Base-by-base conservation (phyloP, 2,113 vertebrate genomes). In the Cariama cristata region DNA sequence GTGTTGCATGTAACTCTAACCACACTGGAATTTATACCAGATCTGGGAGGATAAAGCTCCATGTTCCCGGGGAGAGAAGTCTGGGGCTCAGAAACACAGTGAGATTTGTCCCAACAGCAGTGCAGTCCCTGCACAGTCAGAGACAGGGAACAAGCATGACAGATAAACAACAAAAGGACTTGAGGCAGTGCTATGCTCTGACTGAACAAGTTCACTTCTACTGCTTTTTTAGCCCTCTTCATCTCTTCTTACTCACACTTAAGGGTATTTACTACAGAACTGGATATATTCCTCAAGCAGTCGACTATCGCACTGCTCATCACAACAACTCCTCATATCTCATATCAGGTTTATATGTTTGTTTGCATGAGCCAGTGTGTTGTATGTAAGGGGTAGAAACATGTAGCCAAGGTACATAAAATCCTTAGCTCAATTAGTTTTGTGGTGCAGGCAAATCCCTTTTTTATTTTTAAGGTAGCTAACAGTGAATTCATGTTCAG, bases 1-100 rank as follows among this genome's bases (percentile, higher is more conserved):
- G 24, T 0, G 0, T 45, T 2, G 1, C 1, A 0, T 24, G 20
- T 83, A 74, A 66, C 3, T 11, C 17, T 42, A 53, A 84, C 22
- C 47, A 33, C 47, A 30, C 4, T n/a, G 23, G 28, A 77, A 74
- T 84, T 89, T 52, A 77, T 12, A 86, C 22, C 12, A 71, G 24
- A 19, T 19, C 49, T 69, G 24, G 14, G 12, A 89, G 42, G 32
- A 68, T 56, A 49, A 92, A 82, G 27, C 33, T 88, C 32, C 44
- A 4, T 59, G 13, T 27, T 82, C 30, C 44, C 42, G 27, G 10
- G 32, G 21, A 63, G 32, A 62, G 40, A 79, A 86, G 21, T 26
- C 33, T 44, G 79, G 32, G 49, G 14, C 58, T 88, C 27, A 66
- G 55, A 79, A 76, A 58, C 22, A 16, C 20, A 1, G 16, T n/a